Conservation (phyloP, 2,888 invertebrate genomes). For the Scaptomyza polygonia region DNA sequence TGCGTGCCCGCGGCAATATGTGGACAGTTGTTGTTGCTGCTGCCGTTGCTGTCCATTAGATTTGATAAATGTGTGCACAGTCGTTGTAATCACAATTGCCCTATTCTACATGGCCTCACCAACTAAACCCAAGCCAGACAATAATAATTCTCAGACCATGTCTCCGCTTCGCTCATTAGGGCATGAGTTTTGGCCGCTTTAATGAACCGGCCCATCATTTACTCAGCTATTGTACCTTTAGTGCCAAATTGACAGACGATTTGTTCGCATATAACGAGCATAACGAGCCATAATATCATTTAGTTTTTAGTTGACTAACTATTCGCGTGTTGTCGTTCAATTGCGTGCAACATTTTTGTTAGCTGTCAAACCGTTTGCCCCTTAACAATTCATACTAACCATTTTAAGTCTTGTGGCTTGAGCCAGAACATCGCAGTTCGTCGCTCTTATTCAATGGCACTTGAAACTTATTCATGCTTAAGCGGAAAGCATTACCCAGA, state of each 20-base stretch:
- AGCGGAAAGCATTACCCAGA: slow-evolving; percentile 24
- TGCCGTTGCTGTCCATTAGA: slow-evolving; percentile 58
- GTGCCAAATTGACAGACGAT: slow-evolving; percentile 71
- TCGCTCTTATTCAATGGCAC: slow-evolving; percentile 30
- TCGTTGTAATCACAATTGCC: slow-evolving; percentile 60
- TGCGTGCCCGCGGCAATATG: slow-evolving; percentile 78
- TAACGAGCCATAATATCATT: slow-evolving; percentile 55
- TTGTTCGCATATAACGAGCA: slow-evolving; percentile 42
- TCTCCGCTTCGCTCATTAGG: slow-evolving; percentile 51
- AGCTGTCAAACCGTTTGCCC: slow-evolving; percentile 24
- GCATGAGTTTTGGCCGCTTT: slow-evolving; percentile 34
- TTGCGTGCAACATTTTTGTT: slow-evolving; percentile 37
- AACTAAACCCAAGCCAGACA: slow-evolving; percentile 15
- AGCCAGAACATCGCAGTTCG: slow-evolving; percentile 43
- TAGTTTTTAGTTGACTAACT: slow-evolving; percentile 32
- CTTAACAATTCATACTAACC: slow-evolving; percentile 14
- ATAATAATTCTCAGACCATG: slow-evolving; percentile 11
- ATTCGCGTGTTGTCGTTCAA: slow-evolving; percentile 44
- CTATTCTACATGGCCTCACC: slow-evolving; percentile 28
- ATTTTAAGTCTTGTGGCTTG: slow-evolving; percentile 17
- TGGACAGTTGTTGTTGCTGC: slow-evolving; percentile 60
- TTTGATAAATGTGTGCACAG: slow-evolving; percentile 71
- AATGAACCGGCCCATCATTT: slow-evolving; percentile 68
- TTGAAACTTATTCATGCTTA: slow-evolving; percentile 58
- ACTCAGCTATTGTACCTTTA: slow-evolving; percentile 69